Conservation (phyloP, 1,140 invertebrate genomes). For the Lucilia sericata region DNA sequence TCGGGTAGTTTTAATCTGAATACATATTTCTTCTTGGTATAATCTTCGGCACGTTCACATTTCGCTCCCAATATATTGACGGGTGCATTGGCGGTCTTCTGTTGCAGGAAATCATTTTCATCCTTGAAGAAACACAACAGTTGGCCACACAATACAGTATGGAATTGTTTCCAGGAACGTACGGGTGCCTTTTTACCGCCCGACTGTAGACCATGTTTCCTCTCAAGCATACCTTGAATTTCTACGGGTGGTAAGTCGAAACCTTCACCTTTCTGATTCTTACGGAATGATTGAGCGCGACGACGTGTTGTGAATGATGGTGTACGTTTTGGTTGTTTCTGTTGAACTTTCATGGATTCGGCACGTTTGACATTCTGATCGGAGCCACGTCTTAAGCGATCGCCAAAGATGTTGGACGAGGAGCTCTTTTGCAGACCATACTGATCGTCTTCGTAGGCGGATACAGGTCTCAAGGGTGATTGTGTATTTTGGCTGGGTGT, state of each 20-base stretch:
- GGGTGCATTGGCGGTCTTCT: slow-evolving; percentile 90
- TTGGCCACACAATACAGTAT: slow-evolving; percentile 96
- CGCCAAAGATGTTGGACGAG: slow-evolving; percentile 79
- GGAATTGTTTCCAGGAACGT: slow-evolving; percentile 94
- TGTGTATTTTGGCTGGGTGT: slow-evolving; percentile 47
- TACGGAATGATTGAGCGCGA: slow-evolving; percentile 88
- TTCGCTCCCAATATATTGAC: slow-evolving; percentile 86
- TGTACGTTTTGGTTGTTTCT: slow-evolving; percentile 83
- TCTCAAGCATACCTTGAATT: slow-evolving; percentile 88
- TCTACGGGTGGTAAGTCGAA: slow-evolving; percentile 88
- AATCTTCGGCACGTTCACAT: slow-evolving; percentile 89
- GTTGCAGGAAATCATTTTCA: slow-evolving; percentile 87
- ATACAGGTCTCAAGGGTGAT: slow-evolving; percentile 49
- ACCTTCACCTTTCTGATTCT: slow-evolving; percentile 78
- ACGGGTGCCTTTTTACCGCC: slow-evolving; percentile 95
- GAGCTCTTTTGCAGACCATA: slow-evolving; percentile 65
- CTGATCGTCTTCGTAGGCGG: slow-evolving; percentile 58
- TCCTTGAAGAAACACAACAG: slow-evolving; percentile 98
- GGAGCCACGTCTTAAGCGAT: slow-evolving; percentile 75
- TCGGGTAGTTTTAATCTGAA: slow-evolving; percentile 90
- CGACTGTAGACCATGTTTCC: slow-evolving; percentile 94
- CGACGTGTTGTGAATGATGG: slow-evolving; percentile 94
- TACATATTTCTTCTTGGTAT: slow-evolving; percentile 95
- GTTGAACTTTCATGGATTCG: slow-evolving; percentile 87
- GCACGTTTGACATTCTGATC: slow-evolving; percentile 81